Percentiles rank a stretch among this genome's conserved stretches.
Evolutionary conservation across 2,888 invertebrate genomes (phyloP).

Genomic region (Furcula furcula): DNA sequence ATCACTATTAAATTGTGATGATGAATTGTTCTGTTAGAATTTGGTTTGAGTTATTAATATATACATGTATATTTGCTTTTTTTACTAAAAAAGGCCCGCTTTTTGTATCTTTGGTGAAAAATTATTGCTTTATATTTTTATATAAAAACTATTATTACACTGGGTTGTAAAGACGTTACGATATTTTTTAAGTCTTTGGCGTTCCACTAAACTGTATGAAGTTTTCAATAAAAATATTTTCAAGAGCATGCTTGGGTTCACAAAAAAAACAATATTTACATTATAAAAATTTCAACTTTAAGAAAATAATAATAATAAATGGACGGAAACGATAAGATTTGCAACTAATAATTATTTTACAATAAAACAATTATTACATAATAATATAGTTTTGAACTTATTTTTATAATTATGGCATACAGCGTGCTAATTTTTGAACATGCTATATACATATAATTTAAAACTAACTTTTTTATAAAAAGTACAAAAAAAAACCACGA

Average conservation of each 20-base stretch:
- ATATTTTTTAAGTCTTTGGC: slow-evolving; percentile 69
- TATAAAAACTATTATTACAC: slow-evolving; percentile 36
- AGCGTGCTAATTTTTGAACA: slow-evolving; percentile 32
- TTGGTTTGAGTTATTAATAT: no score
- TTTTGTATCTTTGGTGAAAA: slow-evolving; percentile 60
- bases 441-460: slow-evolving; percentile 39
- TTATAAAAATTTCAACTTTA: slow-evolving; percentile 38
- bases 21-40: no score
- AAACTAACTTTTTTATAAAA: slow-evolving; percentile 64
- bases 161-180: slow-evolving; percentile 47
- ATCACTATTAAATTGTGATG: no score
- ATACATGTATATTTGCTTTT: no score
- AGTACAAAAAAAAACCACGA: slow-evolving; percentile 64
- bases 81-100: slow-evolving; percentile 46
- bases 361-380: slow-evolving; percentile 46
- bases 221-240: slow-evolving; percentile 41
- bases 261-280: slow-evolving; percentile 28
- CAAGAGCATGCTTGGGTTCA: slow-evolving; percentile 37
- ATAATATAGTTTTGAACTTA: slow-evolving; percentile 56
- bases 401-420: slow-evolving; percentile 50
- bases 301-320: slow-evolving; percentile 53
- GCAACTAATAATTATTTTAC: slow-evolving; percentile 47
- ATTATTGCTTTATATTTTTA: slow-evolving; percentile 54
- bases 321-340: slow-evolving; percentile 79
- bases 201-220: slow-evolving; percentile 78